A percentile compares a stretch with the other conserved stretches of the same genome.
Evolutionary conservation across 2,113 vertebrate species (phyloP).

Genomic region (Lipophrys pholis): DNA sequence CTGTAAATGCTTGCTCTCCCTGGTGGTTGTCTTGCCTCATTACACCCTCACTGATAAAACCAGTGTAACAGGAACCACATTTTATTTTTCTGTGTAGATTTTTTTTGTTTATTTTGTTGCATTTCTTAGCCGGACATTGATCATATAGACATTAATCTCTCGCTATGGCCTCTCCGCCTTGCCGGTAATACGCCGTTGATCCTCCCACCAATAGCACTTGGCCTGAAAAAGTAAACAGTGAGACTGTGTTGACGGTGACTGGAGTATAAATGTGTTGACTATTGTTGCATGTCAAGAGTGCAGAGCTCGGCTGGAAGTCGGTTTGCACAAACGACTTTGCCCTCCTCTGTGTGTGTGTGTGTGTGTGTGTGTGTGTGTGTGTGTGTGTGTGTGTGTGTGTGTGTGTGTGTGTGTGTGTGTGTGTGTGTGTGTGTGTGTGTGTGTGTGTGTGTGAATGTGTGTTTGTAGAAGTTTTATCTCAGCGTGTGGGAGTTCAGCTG

Average conservation of each 20-base stretch:
- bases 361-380: constrained; percentile 30
- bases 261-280: constrained; percentile 5
- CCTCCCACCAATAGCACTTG: neutral
- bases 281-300: constrained; percentile 2
- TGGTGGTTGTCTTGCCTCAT: constrained; percentile 13
- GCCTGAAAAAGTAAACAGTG: constrained; percentile 4
- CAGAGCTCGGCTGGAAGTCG: constrained; percentile 9
- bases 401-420: constrained; percentile 24
- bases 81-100: too few species aligned
- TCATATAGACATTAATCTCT: neutral
- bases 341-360: constrained; percentile 4
- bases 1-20: constrained; percentile 37
- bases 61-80: neutral
- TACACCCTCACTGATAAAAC: neutral
- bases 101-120: neutral
- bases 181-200: neutral
- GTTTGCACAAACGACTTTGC: neutral
- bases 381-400: constrained; percentile 5
- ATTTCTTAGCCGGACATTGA: neutral
- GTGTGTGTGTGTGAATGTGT: constrained; percentile 14
- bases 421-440: constrained; percentile 31
- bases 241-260: neutral
- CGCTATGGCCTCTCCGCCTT: neutral
- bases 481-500: constrained; percentile 38
- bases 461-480: neutral